phyloP scores from a whole-genome alignment of 1,140 invertebrate genomes.

The Solenopsis invicta region DNA sequence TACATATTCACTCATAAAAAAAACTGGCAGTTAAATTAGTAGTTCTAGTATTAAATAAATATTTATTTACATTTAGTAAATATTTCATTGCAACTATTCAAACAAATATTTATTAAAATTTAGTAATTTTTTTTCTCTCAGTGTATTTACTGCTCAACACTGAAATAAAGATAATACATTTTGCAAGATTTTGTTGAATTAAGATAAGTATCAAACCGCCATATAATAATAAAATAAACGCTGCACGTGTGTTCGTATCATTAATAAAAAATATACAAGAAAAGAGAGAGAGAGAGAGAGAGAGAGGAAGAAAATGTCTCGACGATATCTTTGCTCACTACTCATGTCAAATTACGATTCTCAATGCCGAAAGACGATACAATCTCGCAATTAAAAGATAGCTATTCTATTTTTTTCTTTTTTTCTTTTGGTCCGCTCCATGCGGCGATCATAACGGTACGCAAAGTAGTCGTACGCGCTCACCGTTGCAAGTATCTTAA shows the following conservation, averaged over 20 bases:
- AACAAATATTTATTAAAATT: too few species aligned
- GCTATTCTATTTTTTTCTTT: slow-evolving; percentile 39
- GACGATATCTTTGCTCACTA: not conserved
- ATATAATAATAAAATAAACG: not conserved
- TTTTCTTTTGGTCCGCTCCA: too few species aligned
- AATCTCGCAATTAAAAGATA: slow-evolving; percentile 61
- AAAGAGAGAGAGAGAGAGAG: not conserved
- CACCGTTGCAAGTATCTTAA: not conserved
- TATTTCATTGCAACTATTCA: too few species aligned
- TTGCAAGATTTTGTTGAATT: slow-evolving; percentile 4
- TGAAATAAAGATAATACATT: not conserved
- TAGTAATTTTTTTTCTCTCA: too few species aligned
- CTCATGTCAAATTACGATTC: slow-evolving; percentile 28
- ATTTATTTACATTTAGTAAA: too few species aligned
- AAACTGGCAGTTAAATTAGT: too few species aligned
- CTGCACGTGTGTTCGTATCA: not conserved
- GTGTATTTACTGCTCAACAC: too few species aligned
- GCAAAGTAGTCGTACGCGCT: slow-evolving; percentile 13
- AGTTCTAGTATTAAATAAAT: too few species aligned
- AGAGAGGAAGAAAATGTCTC: not conserved
- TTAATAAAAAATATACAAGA: not conserved
- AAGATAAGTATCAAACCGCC: not conserved
- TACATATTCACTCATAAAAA: too few species aligned
- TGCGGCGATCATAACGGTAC: not conserved
- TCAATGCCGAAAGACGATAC: slow-evolving; percentile 39